Base-by-base conservation (phyloP, 2,888 invertebrate species). In the Napeogenes sylphis region DNA sequence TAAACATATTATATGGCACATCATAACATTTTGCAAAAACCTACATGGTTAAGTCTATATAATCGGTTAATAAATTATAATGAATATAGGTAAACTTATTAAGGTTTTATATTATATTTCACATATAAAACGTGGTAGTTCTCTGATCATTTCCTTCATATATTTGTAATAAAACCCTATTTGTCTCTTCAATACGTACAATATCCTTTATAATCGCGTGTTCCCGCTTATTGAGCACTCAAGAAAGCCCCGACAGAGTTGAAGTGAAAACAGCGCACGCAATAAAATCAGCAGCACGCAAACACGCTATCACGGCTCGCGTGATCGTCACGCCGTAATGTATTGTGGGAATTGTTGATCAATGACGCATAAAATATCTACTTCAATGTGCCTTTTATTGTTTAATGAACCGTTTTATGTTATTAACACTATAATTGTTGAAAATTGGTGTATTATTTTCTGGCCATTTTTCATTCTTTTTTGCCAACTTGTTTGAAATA, bases 231-330 rank as follows among this genome's bases (percentile, higher is more conserved):
- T 85, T 87, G 85, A 88, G 87, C 83, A 81, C 85, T 89, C 87
- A 85, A 83, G 83, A 79, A 82, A 78, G 77, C 75, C 76, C 75
- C 74, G 73, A 71, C 74, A 69, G 72, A 76, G 76, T 75, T 74
- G 81, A 79, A 84, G 82, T 81, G 83, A 83, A 83, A 84, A 81
- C 78, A 76, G 69, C 66, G 76, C 87, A 88, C 88, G 88, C 88
- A 82, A 86, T 74, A 68, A 64, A 69, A 71, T 74, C 73, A 69
- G 65, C 64, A 63, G 68, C 86, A 86, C 84, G 87, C 85, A 68
- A 86, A 71, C 83, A 84, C 81, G 83, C 83, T 73, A 84, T 76
- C 74, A 71, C 66, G 77, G 81, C 79, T 83, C 79, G 78, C 77
- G 77, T 75, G 74, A 68, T 58, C 59, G 68, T 69, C 75, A 73